Conservation (phyloP, 2,797 vertebrate genomes). For the Microchirus variegatus region DNA sequence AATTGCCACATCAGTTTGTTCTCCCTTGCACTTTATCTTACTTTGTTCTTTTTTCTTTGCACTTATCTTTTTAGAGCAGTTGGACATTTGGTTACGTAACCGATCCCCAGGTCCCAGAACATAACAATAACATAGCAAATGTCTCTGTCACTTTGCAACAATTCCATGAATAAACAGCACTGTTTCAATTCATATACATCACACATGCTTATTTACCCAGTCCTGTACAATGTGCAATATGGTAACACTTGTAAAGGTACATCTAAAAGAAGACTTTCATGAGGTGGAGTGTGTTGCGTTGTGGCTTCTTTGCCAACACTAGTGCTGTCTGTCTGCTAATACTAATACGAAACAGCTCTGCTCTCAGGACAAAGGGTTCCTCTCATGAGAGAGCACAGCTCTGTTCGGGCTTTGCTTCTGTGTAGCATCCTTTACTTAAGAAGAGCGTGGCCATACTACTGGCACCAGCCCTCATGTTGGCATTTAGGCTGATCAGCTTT, state of each 20-base stretch:
- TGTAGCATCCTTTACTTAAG: slow-evolving; percentile 40
- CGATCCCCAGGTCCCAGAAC: slow-evolving; percentile 8
- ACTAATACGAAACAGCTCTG: slow-evolving; percentile 68
- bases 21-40: not conserved
- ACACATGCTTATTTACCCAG: not conserved
- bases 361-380: slow-evolving; percentile 62
- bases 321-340: slow-evolving; percentile 57
- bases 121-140: slow-evolving; percentile 1
- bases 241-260: not conserved
- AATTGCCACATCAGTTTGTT: not conserved
- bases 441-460: slow-evolving; percentile 23
- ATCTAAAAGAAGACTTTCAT: slow-evolving; percentile 7
- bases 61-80: slow-evolving; percentile 16
- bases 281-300: slow-evolving; percentile 20
- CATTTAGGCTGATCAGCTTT: slow-evolving; percentile 5
- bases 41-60: slow-evolving; percentile 34
- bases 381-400: slow-evolving; percentile 47
- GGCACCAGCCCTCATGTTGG: not conserved
- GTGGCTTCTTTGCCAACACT: slow-evolving; percentile 40
- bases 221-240: not conserved
- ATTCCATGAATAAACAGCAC: not conserved
- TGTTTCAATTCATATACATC: not conserved
- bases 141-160: not conserved
- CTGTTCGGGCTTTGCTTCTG: slow-evolving; percentile 43
- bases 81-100: slow-evolving; percentile 29